A percentile compares a stretch with the other conserved stretches of the same genome.
These are phyloP conservation scores for Isotomurus palustris DNA, from an alignment of 2,888 invertebrate species.

Conservation along the genomic window DNA sequence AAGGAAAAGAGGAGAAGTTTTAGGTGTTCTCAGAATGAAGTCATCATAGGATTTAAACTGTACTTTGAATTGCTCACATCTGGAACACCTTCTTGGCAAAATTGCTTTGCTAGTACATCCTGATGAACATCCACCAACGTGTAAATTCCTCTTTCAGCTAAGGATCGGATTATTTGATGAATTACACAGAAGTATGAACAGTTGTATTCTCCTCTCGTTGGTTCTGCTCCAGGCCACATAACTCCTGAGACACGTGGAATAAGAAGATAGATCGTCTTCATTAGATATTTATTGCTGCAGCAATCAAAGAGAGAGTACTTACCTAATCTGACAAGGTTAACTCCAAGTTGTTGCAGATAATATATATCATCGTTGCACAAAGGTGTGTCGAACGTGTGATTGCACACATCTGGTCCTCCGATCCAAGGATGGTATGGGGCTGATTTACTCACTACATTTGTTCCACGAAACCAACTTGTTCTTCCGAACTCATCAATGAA, in stretches of 20 bases:
- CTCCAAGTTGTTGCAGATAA: conserved; percentile 7
- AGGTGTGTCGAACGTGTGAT: not conserved
- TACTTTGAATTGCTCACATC: conserved; percentile 3
- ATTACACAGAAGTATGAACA: conserved; percentile 4
- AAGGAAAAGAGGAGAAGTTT: too few species aligned
- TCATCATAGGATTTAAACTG: not conserved
- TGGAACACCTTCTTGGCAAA: conserved; percentile 13
- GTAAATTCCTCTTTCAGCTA: conserved; percentile 7
- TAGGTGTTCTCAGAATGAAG: too few species aligned
- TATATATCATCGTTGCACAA: conserved; percentile 9
- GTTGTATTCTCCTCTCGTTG: not conserved
- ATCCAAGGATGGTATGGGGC: not conserved
- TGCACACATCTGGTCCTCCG: not conserved
- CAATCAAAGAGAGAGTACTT: not conserved
- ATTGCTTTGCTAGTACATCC: conserved; percentile 6
- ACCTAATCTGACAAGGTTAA: conserved; percentile 8
- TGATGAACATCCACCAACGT: conserved; percentile 13
- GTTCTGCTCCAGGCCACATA: conserved; percentile 13
- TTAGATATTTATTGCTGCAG: not conserved
- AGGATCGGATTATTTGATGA: conserved; percentile 2
- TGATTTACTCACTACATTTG: conserved; percentile 8
- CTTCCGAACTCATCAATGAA: conserved; percentile 6
- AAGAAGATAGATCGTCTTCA: not conserved
- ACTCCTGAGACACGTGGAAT: not conserved
- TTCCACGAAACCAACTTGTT: conserved; percentile 8